phyloP scores from a whole-genome alignment of 1,140 invertebrate species.

The Armadillidium nasatum region DNA sequence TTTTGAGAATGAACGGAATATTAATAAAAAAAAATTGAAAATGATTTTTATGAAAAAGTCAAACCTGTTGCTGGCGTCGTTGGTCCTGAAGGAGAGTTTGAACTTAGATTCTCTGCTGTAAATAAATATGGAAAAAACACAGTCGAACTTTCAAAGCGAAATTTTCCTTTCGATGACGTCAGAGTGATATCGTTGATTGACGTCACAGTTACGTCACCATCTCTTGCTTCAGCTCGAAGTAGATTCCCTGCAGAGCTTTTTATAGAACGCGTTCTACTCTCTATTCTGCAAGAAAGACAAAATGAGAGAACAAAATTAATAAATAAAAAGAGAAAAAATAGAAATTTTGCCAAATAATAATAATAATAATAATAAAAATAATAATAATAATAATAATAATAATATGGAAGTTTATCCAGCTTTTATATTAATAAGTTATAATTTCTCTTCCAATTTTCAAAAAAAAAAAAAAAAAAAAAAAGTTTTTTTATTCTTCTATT shows the following conservation, averaged over 20 bases:
- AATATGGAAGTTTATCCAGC: no score
- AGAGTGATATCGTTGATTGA: neutral
- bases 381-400: no score
- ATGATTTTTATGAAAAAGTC: neutral
- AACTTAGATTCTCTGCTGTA: neutral
- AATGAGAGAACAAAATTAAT: no score
- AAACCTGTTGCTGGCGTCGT: neutral
- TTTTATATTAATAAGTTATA: no score
- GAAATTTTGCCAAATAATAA: no score
- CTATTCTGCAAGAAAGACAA: neutral
- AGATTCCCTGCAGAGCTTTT: neutral
- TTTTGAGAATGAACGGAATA: neutral
- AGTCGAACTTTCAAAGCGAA: neutral
- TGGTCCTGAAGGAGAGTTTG: neutral
- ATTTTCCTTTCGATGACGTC: slow-evolving; percentile 4
- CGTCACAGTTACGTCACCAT: neutral
- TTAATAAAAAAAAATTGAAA: neutral
- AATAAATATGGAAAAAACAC: neutral
- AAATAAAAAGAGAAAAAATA: no score
- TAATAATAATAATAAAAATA: no score
- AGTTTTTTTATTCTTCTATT: no score
- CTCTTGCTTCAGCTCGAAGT: neutral
- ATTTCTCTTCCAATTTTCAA: no score
- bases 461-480: no score
- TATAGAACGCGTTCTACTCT: neutral